Evolutionary conservation across 2,888 invertebrate species (phyloP), one percentile per base, ranked within the genome.

Genomic region (Andrena bucephala): DNA sequence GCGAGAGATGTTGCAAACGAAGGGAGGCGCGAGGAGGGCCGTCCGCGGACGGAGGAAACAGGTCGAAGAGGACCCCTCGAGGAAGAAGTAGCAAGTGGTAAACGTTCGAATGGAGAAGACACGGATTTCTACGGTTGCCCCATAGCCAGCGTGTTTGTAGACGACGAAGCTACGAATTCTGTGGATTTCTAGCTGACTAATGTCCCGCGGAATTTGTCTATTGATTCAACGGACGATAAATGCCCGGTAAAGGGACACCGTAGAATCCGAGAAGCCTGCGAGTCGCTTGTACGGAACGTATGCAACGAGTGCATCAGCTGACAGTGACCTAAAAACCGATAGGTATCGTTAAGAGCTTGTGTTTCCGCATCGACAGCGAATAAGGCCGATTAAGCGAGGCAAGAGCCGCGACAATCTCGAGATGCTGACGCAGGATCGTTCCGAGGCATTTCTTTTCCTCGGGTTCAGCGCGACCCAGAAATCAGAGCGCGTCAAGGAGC

Each of bases 361-460:
- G 72, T 79, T 83, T 83, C 69, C 79, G 83, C 84, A 73, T 84
- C 73, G 70, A 2, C 69, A 63, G 16, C 73, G 72, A 84, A 83
- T 73, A 70, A 73, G 70, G 72, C 59, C 76, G 76, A 76, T 84
- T 84, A 80, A 76, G 36, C 72, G 76, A 63, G 27, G 69, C 73
- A 77, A 76, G 73, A 67, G 65, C 54, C 65, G 36, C 68, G 24
- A 36, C 67, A 52, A 42, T 24, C 27, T 63, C 67, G 59, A 54
- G 71, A 62, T 67, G 33, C 36, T 67, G 59, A 59, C 57, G 27
- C 42, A 16, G 52, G 31, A 66, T 16, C 33, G 54, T 59, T 50
- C 27, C 5, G 4, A 5, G 7, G n/a, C 6, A 5, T 36, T 63
- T 65, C 62, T 16, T 27, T 54, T 57, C 13, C 0, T 36, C 54